Base-by-base conservation (phyloP, 1,140 invertebrate species). In the Aporrectodea caliginosa region DNA sequence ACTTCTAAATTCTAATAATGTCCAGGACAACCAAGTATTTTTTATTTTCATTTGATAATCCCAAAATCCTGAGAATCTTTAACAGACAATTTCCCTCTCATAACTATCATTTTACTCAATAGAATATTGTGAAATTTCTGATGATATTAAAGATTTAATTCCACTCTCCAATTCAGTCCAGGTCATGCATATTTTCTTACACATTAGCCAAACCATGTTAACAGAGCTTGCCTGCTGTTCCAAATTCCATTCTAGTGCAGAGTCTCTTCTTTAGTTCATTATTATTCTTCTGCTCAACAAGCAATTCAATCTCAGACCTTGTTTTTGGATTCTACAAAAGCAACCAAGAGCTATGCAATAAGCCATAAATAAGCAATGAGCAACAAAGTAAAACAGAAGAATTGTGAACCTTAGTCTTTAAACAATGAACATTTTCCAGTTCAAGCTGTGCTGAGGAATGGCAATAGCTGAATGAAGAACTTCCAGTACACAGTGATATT, bases 191-290 rank as follows among this genome's bases (percentile, higher is more conserved):
- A 58, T 58, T 12, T 58, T 58, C 22, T 12, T 6, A 58, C 43
- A 58, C 6, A 58, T 22, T 58, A 22, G 43, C 22, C 43, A 58
- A 58, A 12, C 6, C 22, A 12, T 58, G 6, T 22, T 58, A 58
- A 58, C 43, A 12, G 6, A 58, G 22, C 73, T 6, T 79, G 87
- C 88, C 95, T 0, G 96, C 95, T 2, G 96, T 97, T 31, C 94
- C 95, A 88, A 96, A 97, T 83, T 92, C 91, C 79, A 97, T 91
- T 16, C 93, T 90, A 69, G 91, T 87, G 73, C 92, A 88, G 33
- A 93, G 91, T 72, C 92, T 85, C 76, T 90, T 89, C 16, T 86
- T 86, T 6, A 93, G 86, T 80, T 89, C 86, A 34, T 89, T 87
- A 6, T 86, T 83, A 82, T 93, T 85, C 33, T 87, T 85, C 16